Evolutionary conservation across 1,140 invertebrate species (phyloP).

Genomic region (Melipona quadrifasciata): DNA sequence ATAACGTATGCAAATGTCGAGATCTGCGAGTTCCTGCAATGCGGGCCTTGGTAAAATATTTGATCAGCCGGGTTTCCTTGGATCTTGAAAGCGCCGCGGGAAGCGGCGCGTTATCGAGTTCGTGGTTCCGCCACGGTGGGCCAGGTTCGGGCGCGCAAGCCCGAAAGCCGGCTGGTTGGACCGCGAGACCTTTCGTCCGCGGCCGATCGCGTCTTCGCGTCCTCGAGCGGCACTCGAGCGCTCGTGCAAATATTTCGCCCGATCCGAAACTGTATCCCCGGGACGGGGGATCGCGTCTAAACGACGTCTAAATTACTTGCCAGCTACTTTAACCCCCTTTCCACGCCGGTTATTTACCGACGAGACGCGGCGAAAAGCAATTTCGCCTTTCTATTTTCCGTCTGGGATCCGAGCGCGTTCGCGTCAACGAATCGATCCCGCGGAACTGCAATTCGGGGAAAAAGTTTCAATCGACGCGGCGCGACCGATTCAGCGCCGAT

Average conservation of each 20-base stretch:
- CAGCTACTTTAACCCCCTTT: background rate
- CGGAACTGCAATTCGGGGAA: too few species aligned
- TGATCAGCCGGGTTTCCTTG: conserved; percentile 3
- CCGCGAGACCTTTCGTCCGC: background rate
- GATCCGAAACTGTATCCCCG: background rate
- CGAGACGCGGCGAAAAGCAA: background rate
- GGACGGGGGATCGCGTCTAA: background rate
- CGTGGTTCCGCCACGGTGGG: too few species aligned
- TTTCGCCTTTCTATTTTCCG: background rate
- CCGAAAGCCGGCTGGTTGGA: background rate
- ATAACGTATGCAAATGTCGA: background rate
- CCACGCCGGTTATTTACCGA: background rate
- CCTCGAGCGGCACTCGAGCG: background rate
- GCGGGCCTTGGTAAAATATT: conserved; percentile 6
- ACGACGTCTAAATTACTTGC: background rate
- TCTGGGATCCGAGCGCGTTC: background rate
- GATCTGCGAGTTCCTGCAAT: conserved; percentile 2
- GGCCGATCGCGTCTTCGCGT: background rate
- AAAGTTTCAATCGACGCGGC: too few species aligned
- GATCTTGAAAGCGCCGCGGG: background rate
- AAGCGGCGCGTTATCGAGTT: too few species aligned
- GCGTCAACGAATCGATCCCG: background rate
- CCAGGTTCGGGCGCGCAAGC: rapidly evolving
- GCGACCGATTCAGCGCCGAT: too few species aligned
- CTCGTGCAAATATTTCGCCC: conserved; percentile 35